Evolutionary conservation across 1,140 invertebrate genomes (phyloP), one percentile per base, ranked within the genome.

Genomic region (Oncopeltus fasciatus): DNA sequence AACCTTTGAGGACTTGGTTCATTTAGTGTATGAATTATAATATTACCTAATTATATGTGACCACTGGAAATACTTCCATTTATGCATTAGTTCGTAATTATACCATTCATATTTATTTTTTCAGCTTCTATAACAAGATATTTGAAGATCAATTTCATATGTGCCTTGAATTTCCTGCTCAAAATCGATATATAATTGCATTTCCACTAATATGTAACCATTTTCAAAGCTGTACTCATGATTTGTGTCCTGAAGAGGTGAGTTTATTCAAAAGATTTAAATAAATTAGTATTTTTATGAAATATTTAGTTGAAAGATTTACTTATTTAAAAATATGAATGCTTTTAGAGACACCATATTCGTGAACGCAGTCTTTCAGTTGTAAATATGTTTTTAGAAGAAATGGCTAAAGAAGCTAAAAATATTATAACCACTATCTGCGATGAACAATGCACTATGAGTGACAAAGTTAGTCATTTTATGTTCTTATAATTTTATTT

Each of bases 91-190:
- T n/a, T n/a, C n/a, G n/a, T n/a, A n/a, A n/a, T n/a, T n/a, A 49
- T 49, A 20, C 18, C 8, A 49, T 9, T 24, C 16, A 9, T 8
- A 49, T 49, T 8, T 49, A n/a, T 49, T 49, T 65, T 66, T 72
- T 49, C 69, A 82, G 91, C 72, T 98, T 98, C 73, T 97, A 96
- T 71, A 95, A 85, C 68, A 92, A 92, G 78, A 88, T 95, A 72
- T 98, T 98, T 77, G 94, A 98, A 71, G 92, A 95, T 71, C 92
- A 98, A 72, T 98, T 98, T 72, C 93, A 97, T 69, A 95, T 97
- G 90, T 98, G 95, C 74, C 78, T 98, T 67, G 94, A 98, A 75
- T 98, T 98, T 75, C 94, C 94, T 26, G 93, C 94, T 21, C 95
- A 98, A 75, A 97, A 97, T 76, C 82, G 95, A 21, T 99, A 91